Evolutionary conservation across 2,888 invertebrate genomes (phyloP).

Genomic region (Agrochola lota): DNA sequence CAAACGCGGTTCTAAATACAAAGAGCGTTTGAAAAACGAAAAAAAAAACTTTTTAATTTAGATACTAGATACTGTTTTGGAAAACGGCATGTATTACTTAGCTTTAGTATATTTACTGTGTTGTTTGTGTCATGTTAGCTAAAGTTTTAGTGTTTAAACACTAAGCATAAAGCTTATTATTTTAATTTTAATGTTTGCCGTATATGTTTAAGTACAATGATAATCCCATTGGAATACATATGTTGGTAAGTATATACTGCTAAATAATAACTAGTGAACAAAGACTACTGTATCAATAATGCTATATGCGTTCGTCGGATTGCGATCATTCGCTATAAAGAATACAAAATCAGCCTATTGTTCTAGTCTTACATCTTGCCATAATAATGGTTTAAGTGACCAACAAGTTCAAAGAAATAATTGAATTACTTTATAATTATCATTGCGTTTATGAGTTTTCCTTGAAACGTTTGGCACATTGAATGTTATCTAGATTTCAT

Average conservation of each 20-base stretch:
- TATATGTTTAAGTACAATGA: background rate
- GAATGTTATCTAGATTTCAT: background rate
- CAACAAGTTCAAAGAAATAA: constrained; percentile 22
- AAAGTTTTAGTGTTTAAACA: background rate
- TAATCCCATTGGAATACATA: background rate
- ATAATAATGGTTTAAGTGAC: constrained; percentile 18
- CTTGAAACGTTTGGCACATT: constrained; percentile 20
- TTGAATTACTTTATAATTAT: constrained; percentile 25
- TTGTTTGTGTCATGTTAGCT: too few relatives aligned
- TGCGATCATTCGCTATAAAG: constrained; percentile 53
- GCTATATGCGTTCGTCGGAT: constrained; percentile 47
- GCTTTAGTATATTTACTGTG: background rate
- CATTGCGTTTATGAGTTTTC: constrained; percentile 31
- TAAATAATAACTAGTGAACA: constrained; percentile 28
- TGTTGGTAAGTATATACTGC: background rate
- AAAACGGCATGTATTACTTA: background rate
- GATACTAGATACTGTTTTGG: too few relatives aligned
- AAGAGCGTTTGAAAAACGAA: background rate
- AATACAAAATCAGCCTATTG: constrained; percentile 69
- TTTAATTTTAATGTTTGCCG: background rate
- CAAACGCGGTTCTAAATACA: background rate
- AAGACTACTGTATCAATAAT: constrained; percentile 38
- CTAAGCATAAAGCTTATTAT: background rate
- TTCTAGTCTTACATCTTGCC: constrained; percentile 41
- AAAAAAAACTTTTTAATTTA: background rate